Percentiles rank a stretch among this genome's conserved stretches.
Evolutionary conservation across 2,113 vertebrate species (phyloP).

Genomic region (Aptenodytes forsteri): DNA sequence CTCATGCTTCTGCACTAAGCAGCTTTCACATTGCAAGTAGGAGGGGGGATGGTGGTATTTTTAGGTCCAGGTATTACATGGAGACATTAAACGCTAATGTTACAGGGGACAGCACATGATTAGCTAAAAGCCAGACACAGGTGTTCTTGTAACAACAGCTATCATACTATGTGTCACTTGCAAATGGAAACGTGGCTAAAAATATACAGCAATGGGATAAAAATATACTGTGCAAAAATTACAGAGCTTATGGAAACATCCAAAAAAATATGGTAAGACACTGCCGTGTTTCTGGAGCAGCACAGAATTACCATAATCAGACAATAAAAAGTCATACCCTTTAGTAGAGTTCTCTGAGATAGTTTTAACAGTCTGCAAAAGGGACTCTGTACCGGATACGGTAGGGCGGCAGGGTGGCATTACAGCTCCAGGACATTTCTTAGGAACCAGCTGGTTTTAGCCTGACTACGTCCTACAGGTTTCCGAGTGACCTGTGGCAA

Average conservation of each 20-base stretch:
- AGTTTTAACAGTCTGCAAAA: not conserved
- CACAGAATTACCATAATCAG: not conserved
- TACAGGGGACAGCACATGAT: not conserved
- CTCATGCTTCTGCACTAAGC: not conserved
- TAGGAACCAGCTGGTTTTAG: not conserved
- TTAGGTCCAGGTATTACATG: conserved; percentile 1
- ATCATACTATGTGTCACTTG: not conserved
- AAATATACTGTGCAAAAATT: not conserved
- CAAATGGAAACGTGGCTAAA: not conserved
- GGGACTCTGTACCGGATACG: fast-evolving
- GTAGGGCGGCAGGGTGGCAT: not conserved
- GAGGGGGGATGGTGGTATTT: not conserved
- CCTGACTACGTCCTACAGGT: fast-evolving
- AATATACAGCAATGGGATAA: not conserved
- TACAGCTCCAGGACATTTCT: not conserved
- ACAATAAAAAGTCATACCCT: not conserved
- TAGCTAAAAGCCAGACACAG: not conserved
- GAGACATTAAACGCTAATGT: not conserved
- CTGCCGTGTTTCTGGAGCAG: not conserved
- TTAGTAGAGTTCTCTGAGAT: fast-evolving
- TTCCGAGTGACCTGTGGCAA: not conserved
- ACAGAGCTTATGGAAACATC: not conserved
- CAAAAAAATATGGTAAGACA: not conserved
- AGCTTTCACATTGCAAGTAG: not conserved
- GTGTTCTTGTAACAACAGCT: not conserved